Base-by-base conservation (phyloP, 35 echinoderm and acorn worm species). In the Heliocidaris erythrogramma region DNA sequence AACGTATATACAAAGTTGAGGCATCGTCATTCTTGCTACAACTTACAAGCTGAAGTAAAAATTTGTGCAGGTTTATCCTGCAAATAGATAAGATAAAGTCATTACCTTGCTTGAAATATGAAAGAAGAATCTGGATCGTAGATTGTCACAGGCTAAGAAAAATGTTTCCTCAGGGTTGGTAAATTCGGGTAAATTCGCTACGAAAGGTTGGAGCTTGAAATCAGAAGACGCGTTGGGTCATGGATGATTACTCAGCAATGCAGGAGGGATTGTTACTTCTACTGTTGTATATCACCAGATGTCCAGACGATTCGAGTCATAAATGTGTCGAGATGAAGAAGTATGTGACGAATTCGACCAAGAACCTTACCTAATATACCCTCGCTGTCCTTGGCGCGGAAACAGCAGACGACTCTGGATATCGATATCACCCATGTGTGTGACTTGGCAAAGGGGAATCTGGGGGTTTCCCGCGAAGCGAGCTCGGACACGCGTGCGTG, bases 261-360 rank as follows among this genome's bases (percentile, higher is more conserved):
- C 4, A 7, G 21, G n/a, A 27, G 65, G 17, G 7, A 7, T 78
- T 24, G 27, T 5, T 7, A 6, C 16, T 69, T 69, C 49, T 0
- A 27, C 21, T 78, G 65, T 5, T 78, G 21, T 5, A 21, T 78
- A n/a, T 78, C 21, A 29, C 8, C 65, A 21, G 18, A n/a, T 21
- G 6, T 78, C 65, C 65, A 78, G 21, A n/a, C 5, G 65, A n/a
- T 24, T n/a, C 27, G 14, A 78, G 17, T 78, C 65, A 21, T 78
- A 78, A 78, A 78, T 78, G 65, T 78, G 65, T 78, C 65, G 65
- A n/a, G 65, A 78, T 78, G 65, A 78, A 78, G 65, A 78, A n/a
- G 21, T 2, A 3, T 78, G 65, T 78, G 21, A 78, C 65, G 18
- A n/a, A 78, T 78, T 78, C 65, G 27, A 24, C 14, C 14, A n/a